Percentiles rank a stretch among this genome's conserved stretches.
Evolutionary conservation across 2,888 invertebrate genomes (phyloP).

Genomic region (Pyrrhosoma nymphula): DNA sequence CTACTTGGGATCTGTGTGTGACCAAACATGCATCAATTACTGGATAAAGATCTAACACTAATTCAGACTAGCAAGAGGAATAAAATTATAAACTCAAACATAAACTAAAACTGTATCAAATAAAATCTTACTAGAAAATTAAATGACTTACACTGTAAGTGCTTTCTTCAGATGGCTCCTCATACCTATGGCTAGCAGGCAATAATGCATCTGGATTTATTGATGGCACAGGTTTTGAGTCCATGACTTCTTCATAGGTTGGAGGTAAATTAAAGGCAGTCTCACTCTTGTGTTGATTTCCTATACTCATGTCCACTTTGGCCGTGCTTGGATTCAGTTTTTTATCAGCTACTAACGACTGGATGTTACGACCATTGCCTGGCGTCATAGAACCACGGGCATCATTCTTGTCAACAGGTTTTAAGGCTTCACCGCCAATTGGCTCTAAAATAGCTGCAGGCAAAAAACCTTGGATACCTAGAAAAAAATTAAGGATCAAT

Average conservation of each 20-base stretch:
- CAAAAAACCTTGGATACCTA: conserved; percentile 70
- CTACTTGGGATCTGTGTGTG: background rate
- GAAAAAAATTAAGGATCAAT: background rate
- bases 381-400: background rate
- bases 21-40: background rate
- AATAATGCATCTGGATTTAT: conserved; percentile 21
- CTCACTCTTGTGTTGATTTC: background rate
- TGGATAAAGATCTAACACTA: background rate
- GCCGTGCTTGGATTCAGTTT: background rate
- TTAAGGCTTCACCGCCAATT: background rate
- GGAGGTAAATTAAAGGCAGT: conserved; percentile 68
- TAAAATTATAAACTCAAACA: background rate
- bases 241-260: conserved; percentile 71
- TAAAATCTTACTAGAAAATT: background rate
- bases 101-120: background rate
- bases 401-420: background rate
- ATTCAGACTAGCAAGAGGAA: background rate
- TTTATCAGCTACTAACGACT: background rate
- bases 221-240: background rate
- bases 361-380: background rate
- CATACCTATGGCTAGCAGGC: conserved; percentile 61
- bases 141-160: conserved; percentile 13
- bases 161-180: conserved; percentile 32
- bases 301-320: background rate
- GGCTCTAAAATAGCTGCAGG: conserved; percentile 68